Percentiles rank a stretch among this genome's conserved stretches.
Evolutionary conservation across 2,113 vertebrate species (phyloP).

Genomic region (Odontophorus gujanensis): DNA sequence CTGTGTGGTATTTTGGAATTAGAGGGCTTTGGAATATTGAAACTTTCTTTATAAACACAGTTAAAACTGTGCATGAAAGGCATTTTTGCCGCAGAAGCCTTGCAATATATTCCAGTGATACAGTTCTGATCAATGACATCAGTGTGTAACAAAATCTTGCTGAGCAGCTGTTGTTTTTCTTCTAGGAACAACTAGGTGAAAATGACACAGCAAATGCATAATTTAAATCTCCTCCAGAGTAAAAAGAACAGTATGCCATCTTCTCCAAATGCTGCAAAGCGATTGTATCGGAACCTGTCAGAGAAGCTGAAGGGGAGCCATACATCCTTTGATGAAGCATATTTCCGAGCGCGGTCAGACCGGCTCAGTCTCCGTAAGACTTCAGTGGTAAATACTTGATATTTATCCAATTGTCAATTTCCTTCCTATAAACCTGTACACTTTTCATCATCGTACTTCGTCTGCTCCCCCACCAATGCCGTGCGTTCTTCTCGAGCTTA

Average conservation of each 20-base stretch:
- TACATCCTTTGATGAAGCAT: slow-evolving; percentile 92
- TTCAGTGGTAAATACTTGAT: slow-evolving; percentile 79
- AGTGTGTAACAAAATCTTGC: not conserved
- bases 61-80: not conserved
- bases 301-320: slow-evolving; percentile 94
- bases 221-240: slow-evolving; percentile 86
- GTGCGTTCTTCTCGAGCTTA: accelerated
- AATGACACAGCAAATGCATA: slow-evolving; percentile 97
- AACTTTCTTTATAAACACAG: not conserved
- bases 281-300: slow-evolving; percentile 94
- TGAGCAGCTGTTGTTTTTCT: not conserved
- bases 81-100: not conserved
- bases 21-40: not conserved
- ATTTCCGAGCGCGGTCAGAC: slow-evolving; percentile 88
- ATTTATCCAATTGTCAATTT: not conserved
- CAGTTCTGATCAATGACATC: accelerated
- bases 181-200: slow-evolving; percentile 78
- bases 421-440: not conserved
- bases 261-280: slow-evolving; percentile 93
- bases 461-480: not conserved
- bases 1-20: not conserved
- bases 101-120: accelerated
- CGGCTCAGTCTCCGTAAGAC: slow-evolving; percentile 90
- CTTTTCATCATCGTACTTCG: not conserved
- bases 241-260: slow-evolving; percentile 87